Evolutionary conservation across 2,888 invertebrate genomes (phyloP).

Genomic region (Drosophila anomalata): DNA sequence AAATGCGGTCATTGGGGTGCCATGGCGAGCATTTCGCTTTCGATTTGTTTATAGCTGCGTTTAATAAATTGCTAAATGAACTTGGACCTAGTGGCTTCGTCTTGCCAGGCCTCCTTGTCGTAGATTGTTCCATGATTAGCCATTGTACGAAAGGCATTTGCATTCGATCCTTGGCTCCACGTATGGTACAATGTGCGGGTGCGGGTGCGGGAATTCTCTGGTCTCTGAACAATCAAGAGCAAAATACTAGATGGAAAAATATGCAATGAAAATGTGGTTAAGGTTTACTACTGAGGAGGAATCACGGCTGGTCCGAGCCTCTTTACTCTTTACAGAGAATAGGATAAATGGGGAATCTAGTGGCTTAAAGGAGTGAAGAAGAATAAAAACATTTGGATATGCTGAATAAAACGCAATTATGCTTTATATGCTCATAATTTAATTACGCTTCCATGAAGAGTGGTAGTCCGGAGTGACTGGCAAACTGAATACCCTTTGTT

Average conservation of each 20-base stretch:
- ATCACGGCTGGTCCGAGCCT: neutral
- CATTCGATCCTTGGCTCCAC: constrained; percentile 19
- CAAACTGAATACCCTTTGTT: neutral
- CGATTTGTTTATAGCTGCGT: constrained; percentile 72
- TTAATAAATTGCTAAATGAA: constrained; percentile 70
- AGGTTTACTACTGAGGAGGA: neutral
- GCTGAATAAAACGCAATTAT: neutral
- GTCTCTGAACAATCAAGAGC: constrained; percentile 31
- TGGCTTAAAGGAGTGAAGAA: neutral
- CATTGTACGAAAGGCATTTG: constrained; percentile 37
- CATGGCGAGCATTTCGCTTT: constrained; percentile 56
- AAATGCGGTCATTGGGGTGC: constrained; percentile 59
- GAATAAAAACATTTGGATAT: no score
- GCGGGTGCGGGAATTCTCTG: neutral
- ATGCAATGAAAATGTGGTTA: constrained; percentile 5
- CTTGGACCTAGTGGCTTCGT: constrained; percentile 43
- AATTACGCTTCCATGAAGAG: neutral
- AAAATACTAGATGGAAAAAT: constrained; percentile 6
- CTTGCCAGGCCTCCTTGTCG: neutral
- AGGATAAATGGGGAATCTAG: neutral
- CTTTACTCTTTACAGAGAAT: neutral
- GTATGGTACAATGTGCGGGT: neutral
- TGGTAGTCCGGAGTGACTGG: neutral
- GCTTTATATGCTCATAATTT: neutral
- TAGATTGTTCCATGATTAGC: constrained; percentile 37